Base-by-base conservation (phyloP, 2,888 invertebrate species). In the Xanthia togata region DNA sequence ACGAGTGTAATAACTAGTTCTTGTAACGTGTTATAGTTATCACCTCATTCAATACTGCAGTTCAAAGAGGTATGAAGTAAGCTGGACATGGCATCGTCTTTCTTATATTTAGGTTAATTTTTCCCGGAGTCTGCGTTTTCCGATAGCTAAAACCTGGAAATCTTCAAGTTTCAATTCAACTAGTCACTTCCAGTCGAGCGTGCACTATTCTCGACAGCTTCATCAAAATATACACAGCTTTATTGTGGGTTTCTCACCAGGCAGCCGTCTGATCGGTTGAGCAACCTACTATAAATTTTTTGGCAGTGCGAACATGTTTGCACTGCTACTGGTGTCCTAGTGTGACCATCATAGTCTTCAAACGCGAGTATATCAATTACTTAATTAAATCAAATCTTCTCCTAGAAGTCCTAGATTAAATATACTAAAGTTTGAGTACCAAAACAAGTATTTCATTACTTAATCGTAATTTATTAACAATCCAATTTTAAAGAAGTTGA, bases 11-110 rank as follows among this genome's bases (percentile, higher is more conserved):
- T 74, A 85, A 80, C 74, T 79, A 71, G 78, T 62, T 86, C 60
- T 77, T 73, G 76, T 86, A 79, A 86, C 76, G 70, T 68, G 79
- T 78, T 79, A 69, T 70, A 79, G 74, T 83, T 84, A 78, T 79
- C 82, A 68, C 76, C 76, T 71, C 65, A 81, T 78, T 84, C 70
- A 72, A 70, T 70, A 67, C 12, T 72, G 59, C 8, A 60, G n/a
- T 65, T 20, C 64, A 60, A 12, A 47, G 81, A 65, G 44, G 47
- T 17, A 55, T 23, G 17, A 63, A 55, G 14, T 65, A 9, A 53
- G 17, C 79, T 83, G 50, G 79, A 79, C 12, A 57, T 70, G 82
- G 62, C 41, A 69, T 47, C 31, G 14, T 26, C 26, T 26, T 57
- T 57, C 14, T 26, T 57, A 26, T 26, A 57, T 6, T 26, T 57